phyloP scores from a whole-genome alignment of 2,797 vertebrate species.

The Acanthopagrus latus region DNA sequence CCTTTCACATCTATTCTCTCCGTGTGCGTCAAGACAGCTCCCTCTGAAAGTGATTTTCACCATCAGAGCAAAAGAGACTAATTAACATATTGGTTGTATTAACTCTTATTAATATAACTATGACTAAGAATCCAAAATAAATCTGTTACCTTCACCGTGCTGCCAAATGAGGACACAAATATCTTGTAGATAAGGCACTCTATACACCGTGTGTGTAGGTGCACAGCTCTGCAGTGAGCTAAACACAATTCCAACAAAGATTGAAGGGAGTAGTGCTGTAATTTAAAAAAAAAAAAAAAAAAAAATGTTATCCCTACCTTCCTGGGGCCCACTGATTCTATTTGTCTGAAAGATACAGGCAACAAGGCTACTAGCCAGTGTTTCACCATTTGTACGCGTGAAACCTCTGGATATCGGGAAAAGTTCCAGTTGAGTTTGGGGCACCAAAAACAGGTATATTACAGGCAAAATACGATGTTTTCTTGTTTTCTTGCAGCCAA shows the following conservation, averaged over 20 bases:
- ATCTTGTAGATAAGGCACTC: not conserved
- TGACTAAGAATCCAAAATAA: slow-evolving; percentile 3
- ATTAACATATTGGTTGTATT: not conserved
- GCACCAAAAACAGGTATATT: no score
- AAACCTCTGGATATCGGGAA: no score
- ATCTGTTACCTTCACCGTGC: not conserved
- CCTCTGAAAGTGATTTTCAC: not conserved
- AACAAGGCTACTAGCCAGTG: no score
- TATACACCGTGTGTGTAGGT: not conserved
- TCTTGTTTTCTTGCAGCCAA: no score
- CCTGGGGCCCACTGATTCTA: not conserved
- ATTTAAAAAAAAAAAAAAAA: no score
- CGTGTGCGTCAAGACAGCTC: slow-evolving; percentile 3
- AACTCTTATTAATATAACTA: not conserved
- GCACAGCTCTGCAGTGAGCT: not conserved
- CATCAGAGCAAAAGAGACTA: not conserved
- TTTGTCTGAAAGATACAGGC: no score
- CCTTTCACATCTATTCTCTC: not conserved
- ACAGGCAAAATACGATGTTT: no score
- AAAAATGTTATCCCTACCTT: no score
- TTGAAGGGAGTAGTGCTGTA: not conserved
- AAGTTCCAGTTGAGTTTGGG: no score
- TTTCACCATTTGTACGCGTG: no score
- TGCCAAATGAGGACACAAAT: not conserved
- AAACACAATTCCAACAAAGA: not conserved